phyloP scores from a whole-genome alignment of 2,888 invertebrate genomes.

The Cataglyphis livida region DNA sequence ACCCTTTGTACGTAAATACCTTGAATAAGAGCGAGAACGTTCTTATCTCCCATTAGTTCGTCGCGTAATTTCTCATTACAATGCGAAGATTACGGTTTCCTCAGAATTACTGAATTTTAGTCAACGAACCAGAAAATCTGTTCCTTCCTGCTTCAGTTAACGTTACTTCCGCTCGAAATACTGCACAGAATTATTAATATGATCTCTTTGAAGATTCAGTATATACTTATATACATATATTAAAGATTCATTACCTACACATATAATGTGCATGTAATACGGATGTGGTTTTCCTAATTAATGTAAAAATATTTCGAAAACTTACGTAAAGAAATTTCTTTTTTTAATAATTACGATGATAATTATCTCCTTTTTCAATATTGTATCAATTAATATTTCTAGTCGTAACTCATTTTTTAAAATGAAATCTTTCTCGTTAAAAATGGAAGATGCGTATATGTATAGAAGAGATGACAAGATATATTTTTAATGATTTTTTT shows the following conservation, averaged over 20 bases:
- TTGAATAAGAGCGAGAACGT: slow-evolving; percentile 57
- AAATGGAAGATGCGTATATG: no score
- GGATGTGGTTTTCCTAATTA: not conserved
- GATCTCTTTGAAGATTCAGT: not conserved
- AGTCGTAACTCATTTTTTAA: not conserved
- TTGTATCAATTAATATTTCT: not conserved
- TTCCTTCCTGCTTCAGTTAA: not conserved
- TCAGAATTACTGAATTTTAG: slow-evolving; percentile 35
- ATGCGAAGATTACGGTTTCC: slow-evolving; percentile 47
- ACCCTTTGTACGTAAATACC: slow-evolving; percentile 68
- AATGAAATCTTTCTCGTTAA: not conserved
- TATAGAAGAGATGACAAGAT: not conserved
- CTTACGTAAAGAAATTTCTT: not conserved
- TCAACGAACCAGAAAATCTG: slow-evolving; percentile 17
- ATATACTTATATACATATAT: slow-evolving; percentile 14
- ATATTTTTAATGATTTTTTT: slow-evolving; percentile 16
- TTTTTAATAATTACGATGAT: no score
- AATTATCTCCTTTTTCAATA: not conserved
- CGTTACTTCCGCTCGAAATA: slow-evolving; percentile 31
- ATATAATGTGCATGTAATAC: not conserved
- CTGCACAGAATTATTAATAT: not conserved
- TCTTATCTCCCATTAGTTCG: slow-evolving; percentile 54
- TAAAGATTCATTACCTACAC: not conserved
- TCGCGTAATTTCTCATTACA: slow-evolving; percentile 49
- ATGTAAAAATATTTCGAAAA: not conserved